phyloP scores from a whole-genome alignment of 2,888 invertebrate species.

The Aporophyla lueneburgensis region DNA sequence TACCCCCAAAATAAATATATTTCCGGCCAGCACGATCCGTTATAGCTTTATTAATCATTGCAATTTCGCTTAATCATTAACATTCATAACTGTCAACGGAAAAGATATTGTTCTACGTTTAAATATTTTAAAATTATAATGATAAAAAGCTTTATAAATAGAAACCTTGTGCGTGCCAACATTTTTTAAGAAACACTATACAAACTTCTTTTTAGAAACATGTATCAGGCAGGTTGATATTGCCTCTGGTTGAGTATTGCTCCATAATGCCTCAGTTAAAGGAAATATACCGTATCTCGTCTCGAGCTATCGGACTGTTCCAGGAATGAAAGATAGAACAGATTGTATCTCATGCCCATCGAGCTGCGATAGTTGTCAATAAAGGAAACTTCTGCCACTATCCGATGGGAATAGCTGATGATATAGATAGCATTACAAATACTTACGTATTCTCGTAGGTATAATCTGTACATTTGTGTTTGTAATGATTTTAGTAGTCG shows the following conservation, averaged over 20 bases:
- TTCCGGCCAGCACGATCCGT: conserved; percentile 26
- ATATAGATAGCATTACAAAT: conserved; percentile 11
- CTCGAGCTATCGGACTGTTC: conserved; percentile 5
- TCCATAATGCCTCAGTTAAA: neutral
- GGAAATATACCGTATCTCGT: neutral
- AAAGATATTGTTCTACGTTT: neutral
- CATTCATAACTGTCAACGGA: conserved; percentile 12
- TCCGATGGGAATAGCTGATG: conserved; percentile 9
- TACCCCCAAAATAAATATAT: conserved; percentile 46
- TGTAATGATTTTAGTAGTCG: neutral
- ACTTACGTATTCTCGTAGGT: neutral
- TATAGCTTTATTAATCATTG: conserved; percentile 19
- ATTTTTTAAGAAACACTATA: neutral
- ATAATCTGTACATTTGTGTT: neutral
- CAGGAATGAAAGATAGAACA: conserved; percentile 43
- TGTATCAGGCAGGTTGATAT: neutral
- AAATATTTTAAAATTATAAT: too few species aligned
- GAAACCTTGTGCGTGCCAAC: neutral
- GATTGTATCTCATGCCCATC: conserved; percentile 34
- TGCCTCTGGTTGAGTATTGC: neutral
- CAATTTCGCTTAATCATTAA: conserved; percentile 43
- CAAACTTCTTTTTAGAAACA: neutral
- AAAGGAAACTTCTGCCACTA: conserved; percentile 44
- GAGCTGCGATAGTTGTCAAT: conserved; percentile 36
- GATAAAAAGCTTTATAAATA: neutral